Evolutionary conservation across 2,888 invertebrate species (phyloP).

Genomic region (Spialia ferax): DNA sequence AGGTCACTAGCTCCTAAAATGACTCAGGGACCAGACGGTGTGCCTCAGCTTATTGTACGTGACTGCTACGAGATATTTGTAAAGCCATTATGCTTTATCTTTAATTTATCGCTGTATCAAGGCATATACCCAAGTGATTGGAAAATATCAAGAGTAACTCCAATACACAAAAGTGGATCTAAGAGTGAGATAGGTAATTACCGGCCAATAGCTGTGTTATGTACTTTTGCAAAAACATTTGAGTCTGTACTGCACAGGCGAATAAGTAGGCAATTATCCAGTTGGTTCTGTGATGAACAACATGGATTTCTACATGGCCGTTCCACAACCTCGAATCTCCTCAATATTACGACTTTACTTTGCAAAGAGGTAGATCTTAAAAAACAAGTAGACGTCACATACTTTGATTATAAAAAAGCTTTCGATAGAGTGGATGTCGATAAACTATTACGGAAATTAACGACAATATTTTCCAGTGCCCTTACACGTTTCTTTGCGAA

Average conservation of each 20-base stretch:
- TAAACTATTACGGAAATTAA: not conserved
- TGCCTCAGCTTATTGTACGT: not conserved
- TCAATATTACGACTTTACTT: too few species aligned
- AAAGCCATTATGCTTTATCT: not conserved
- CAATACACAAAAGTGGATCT: not conserved
- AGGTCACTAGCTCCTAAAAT: conserved; percentile 7
- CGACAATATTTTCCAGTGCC: not conserved
- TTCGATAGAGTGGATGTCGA: not conserved
- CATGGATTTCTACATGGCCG: too few species aligned
- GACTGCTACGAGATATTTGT: not conserved
- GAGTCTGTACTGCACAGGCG: not conserved
- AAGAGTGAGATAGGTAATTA: not conserved
- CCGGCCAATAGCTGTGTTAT: not conserved
- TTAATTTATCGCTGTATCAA: not conserved
- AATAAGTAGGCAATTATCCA: not conserved
- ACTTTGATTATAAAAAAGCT: too few species aligned
- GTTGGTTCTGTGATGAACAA: too few species aligned
- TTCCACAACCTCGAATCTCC: too few species aligned
- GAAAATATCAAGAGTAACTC: not conserved
- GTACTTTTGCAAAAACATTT: not conserved
- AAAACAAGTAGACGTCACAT: too few species aligned
- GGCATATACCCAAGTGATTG: not conserved
- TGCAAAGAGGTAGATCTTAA: too few species aligned
- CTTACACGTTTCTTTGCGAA: not conserved
- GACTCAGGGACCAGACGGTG: conserved; percentile 13